Evolutionary conservation across 2,888 invertebrate genomes (phyloP).

Genomic region (Synergus japonicus): DNA sequence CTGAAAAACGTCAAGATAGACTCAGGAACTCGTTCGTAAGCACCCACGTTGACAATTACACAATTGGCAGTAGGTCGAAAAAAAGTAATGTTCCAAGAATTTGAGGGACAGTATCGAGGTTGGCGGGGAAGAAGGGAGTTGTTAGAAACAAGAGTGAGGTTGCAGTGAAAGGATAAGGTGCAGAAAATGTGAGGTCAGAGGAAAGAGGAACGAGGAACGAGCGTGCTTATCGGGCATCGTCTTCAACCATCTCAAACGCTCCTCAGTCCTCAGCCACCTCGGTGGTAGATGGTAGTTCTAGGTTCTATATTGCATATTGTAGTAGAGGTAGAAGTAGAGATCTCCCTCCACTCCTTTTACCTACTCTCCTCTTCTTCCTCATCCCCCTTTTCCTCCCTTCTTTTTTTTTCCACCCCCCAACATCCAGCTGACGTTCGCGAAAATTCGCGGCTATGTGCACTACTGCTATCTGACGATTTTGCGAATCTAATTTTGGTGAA

Average conservation of each 20-base stretch:
- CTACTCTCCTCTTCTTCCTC: slow-evolving; percentile 52
- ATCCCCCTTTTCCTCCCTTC: slow-evolving; percentile 49
- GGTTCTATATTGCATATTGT: not conserved
- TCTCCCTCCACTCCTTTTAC: not conserved
- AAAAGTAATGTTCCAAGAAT: slow-evolving; percentile 48
- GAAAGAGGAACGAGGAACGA: slow-evolving; percentile 73
- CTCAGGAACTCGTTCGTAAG: slow-evolving; percentile 10
- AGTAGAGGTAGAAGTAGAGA: slow-evolving; percentile 2
- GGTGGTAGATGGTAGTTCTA: slow-evolving; percentile 44
- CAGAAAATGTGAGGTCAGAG: slow-evolving; percentile 63
- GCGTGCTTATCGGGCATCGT: slow-evolving; percentile 77
- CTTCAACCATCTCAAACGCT: slow-evolving; percentile 67
- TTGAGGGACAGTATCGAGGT: not conserved
- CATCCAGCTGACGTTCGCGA: slow-evolving; percentile 72
- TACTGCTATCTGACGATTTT: slow-evolving; percentile 60
- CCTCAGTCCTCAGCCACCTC: slow-evolving; percentile 55
- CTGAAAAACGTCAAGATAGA: not conserved
- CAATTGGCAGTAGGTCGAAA: slow-evolving; percentile 65
- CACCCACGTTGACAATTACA: slow-evolving; percentile 57
- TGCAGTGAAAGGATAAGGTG: slow-evolving; percentile 54
- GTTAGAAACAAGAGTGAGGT: slow-evolving; percentile 27
- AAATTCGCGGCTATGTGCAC: slow-evolving; percentile 61
- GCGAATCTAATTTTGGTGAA: slow-evolving; percentile 66
- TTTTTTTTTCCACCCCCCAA: slow-evolving; percentile 46
- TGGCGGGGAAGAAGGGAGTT: slow-evolving; percentile 47